Evolutionary conservation across 2,888 invertebrate species (phyloP), one percentile per base, ranked within the genome.

Genomic region (Lycophotia porphyrea): DNA sequence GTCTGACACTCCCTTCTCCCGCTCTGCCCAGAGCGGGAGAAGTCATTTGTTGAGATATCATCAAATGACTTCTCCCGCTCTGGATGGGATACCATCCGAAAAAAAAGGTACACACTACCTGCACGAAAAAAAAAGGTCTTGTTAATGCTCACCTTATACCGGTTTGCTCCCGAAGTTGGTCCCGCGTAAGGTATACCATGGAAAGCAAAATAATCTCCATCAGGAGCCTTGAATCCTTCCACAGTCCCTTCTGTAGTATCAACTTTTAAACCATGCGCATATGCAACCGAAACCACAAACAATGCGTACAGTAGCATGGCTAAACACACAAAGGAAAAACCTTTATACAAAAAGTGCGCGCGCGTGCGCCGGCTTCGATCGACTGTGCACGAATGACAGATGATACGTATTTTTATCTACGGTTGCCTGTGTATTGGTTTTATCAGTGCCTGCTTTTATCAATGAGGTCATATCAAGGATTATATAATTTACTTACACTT

Each of bases 111-210:
- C 24, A 18, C 15, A 11, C 5, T 8, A 27, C 8, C 27, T 61
- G 61, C 34, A 52, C 27, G 5, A 9, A 60, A 11, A 2, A 47
- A 70, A 55, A 78, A 60, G 27, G 21, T 36, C 8, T 70, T 27
- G 34, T n/a, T 78, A 15, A 15, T 55, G 73, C 80, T 85, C 87
- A 94, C 94, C 93, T 94, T 94, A 87, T 92, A 94, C 80, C 94
- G 88, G 78, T 94, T 94, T 4, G 80, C 87, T 3, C 93, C 93
- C 5, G 89, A 81, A 8, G 92, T 88, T 0, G 88, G 81, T 0
- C 92, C 94, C 0, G 92, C 96, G 72, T 96, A 96, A n/a, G 93
- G 94, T 24, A 96, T 87, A 1, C 95, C 95, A 81, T 93, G 94
- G 70, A 94, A 96, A 3, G 88, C 89, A 36, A 83, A 85, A 80